Evolutionary conservation across 92 coral and sea anemone genomes (phyloP), one percentile per base, ranked within the genome.

Genomic region (Nematostella vectensis): DNA sequence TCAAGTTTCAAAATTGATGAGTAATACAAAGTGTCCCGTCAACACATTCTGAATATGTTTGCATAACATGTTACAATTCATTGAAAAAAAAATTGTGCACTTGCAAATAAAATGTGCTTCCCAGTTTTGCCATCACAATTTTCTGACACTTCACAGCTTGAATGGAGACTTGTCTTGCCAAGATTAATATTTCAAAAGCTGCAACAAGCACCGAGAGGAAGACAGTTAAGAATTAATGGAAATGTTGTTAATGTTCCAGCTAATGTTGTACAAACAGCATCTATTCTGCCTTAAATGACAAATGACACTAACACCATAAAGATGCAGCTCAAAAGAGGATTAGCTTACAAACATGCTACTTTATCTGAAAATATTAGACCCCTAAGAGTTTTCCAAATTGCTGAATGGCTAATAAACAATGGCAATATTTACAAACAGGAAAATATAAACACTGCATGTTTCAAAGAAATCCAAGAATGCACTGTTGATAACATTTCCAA

Each of bases 91-190:
- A 51, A 75, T 68, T 74, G 81, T 39, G 53, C 81, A 50, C 48
- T 74, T 55, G 68, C 68, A 50, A 74, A 74, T 65, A 65, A 65
- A 43, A 72, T 72, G 79, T 37, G 47, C 40, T 72, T 72, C 64
- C 78, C 72, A 23, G 66, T 20, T 31, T 55, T 48, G 56, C 79
- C 79, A 63, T 38, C 40, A 47, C 59, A 39, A n/a, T n/a, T n/a
- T 53, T 53, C 27, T 53, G 51, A 45, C 18, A 11, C 18, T 9
- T 9, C 9, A 6, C 17, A 45, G 51, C 51, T 45, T 10, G 51
- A 45, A 17, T 45, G 51, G 9, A 45, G 51, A 17, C 23, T 45
- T 10, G 29, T 54, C 25, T n/a, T 65, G 49, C 75, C 75, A 3
- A 57, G 80, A 33, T 50, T 73, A 25, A 49, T 62, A 19, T 70